Evolutionary conservation across 1,140 invertebrate species (phyloP).

Genomic region (Pseudomyrmex concolor): DNA sequence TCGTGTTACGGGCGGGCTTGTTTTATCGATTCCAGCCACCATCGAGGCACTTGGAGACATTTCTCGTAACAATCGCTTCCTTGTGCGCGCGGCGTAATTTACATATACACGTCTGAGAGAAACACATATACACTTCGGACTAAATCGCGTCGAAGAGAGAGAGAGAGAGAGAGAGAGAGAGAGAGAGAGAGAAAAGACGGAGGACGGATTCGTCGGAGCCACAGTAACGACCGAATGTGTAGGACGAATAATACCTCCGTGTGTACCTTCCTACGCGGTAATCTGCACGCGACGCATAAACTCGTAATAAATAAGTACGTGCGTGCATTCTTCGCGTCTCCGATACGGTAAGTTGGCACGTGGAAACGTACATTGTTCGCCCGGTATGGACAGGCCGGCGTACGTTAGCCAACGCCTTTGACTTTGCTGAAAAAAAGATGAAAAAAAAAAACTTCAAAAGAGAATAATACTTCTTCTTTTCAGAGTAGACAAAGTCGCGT

Average conservation of each 20-base stretch:
- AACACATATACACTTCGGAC: too few species aligned
- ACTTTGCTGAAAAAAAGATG: background rate
- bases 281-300: constrained; percentile 22
- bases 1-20: too few species aligned
- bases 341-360: background rate
- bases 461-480: background rate
- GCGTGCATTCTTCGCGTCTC: constrained; percentile 1
- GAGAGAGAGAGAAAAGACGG: background rate
- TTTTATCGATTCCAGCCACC: background rate
- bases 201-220: background rate
- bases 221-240: constrained; percentile 54
- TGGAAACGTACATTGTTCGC: background rate
- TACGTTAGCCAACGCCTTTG: background rate
- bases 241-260: constrained; percentile 60
- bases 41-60: background rate
- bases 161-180: background rate
- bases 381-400: background rate
- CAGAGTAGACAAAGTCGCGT: constrained; percentile 1
- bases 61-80: constrained; percentile 4
- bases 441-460: background rate
- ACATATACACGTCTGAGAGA: constrained; percentile 3
- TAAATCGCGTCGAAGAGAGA: constrained; percentile 7
- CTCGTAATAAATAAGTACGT: constrained; percentile 39
- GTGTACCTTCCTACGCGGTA: constrained; percentile 14
- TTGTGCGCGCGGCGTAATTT: background rate